A percentile compares a stretch with the other conserved stretches of the same genome.
phyloP scores from a whole-genome alignment of 2,797 vertebrate species.

The Protonibea diacanthus region DNA sequence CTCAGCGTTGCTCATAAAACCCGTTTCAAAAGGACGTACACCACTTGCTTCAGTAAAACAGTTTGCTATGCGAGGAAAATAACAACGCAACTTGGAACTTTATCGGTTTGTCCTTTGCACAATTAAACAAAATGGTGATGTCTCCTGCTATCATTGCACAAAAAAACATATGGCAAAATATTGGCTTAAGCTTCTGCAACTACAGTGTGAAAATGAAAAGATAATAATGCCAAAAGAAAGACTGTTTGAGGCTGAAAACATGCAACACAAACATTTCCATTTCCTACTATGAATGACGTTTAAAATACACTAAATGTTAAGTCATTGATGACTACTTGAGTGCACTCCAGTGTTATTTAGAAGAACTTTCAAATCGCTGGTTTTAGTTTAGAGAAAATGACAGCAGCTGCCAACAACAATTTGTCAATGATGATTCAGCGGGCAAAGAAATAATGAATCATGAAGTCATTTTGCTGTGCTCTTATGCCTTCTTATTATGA shows the following conservation, averaged over 20 bases:
- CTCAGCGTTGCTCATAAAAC: slow-evolving; percentile 15
- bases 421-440: slow-evolving; percentile 37
- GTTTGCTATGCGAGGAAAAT: slow-evolving; percentile 18
- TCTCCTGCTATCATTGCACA: neutral
- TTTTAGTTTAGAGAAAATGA: slow-evolving; percentile 29
- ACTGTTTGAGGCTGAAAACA: slow-evolving; percentile 17
- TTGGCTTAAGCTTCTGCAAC: neutral
- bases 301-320: neutral
- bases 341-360: slow-evolving; percentile 2
- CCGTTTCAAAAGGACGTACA: slow-evolving; percentile 2
- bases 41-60: slow-evolving; percentile 13
- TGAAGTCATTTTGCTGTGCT: slow-evolving; percentile 10
- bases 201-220: slow-evolving; percentile 15
- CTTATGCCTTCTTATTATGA: slow-evolving; percentile 9
- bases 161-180: slow-evolving; percentile 1
- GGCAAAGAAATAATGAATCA: slow-evolving; percentile 36
- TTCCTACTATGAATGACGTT: neutral
- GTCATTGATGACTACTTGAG: slow-evolving; percentile 15
- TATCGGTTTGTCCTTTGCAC: slow-evolving; percentile 1
- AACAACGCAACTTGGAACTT: neutral
- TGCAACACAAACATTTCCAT: neutral
- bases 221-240: slow-evolving; percentile 1
- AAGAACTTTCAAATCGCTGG: slow-evolving; percentile 17
- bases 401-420: slow-evolving; percentile 21
- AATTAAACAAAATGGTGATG: neutral